Evolutionary conservation across 2,888 invertebrate genomes (phyloP), one percentile per base, ranked within the genome.

Genomic region (Drosophila longiperda): DNA sequence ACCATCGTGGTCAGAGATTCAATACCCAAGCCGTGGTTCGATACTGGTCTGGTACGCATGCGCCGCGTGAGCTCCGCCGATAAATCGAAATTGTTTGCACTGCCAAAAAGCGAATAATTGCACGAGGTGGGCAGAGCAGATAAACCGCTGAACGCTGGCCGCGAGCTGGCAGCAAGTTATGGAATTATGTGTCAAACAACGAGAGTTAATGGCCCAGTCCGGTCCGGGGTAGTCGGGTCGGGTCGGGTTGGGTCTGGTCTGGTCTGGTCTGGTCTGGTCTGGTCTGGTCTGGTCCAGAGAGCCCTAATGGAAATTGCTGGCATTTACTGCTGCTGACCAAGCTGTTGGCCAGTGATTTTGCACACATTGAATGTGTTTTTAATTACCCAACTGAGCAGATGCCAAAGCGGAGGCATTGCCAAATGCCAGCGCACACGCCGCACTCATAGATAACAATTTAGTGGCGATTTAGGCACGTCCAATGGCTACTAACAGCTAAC

Each of bases 381-480:
- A 87, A 87, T 87, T 87, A 90, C 87, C 89, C 62, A 75, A 67
- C 82, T 67, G 79, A 83, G 73, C 68, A 86, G 86, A 87, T 75
- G 86, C 80, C 78, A 75, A 83, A 76, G 78, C 70, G 69, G 63
- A 82, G 72, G 80, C 73, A 59, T 59, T 60, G 63, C 70, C 66
- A 80, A 86, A 84, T 84, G 86, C 83, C 83, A 80, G 89, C 89
- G 87, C 88, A 83, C 89, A 85, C 80, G 83, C 75, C 73, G 89
- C 86, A 90, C 82, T 86, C 90, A 88, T 87, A 88, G 90, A 90
- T 87, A 87, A 87, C 87, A 86, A 90, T 87, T 87, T 90, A 90
- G 90, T 77, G 69, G 89, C 82, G 88, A 87, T 87, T 87, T 90
- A 90, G 90, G 83, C 90, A 88, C 85, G 83, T 84, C 77, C 86